Evolutionary conservation across 2,888 invertebrate species (phyloP).

Genomic region (Linnaemya vulpina): DNA sequence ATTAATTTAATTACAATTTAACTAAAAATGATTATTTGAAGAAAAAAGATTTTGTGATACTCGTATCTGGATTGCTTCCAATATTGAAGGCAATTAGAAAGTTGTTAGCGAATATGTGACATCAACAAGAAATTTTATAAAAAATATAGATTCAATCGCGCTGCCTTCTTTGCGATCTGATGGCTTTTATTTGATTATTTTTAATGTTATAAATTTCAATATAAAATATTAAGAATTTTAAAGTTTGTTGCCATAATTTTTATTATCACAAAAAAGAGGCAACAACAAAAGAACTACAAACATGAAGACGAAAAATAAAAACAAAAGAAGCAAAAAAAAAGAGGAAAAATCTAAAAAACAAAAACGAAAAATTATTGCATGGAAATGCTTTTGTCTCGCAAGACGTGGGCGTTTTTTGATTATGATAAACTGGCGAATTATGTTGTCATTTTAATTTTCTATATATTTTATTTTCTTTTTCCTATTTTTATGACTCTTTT

Average conservation of each 20-base stretch:
- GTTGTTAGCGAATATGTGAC: conserved; percentile 1
- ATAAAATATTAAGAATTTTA: conserved; percentile 60
- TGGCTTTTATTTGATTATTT: conserved; percentile 34
- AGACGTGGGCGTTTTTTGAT: conserved; percentile 74
- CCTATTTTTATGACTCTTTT: conserved; percentile 1
- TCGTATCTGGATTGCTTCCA: too few species aligned
- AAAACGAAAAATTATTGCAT: conserved; percentile 46
- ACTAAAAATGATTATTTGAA: too few species aligned
- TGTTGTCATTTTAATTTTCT: conserved; percentile 76
- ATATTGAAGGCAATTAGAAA: too few species aligned
- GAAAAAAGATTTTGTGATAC: too few species aligned
- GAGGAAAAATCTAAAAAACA: conserved; percentile 25
- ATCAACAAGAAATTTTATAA: background rate
- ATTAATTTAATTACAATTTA: too few species aligned
- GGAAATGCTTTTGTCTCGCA: conserved; percentile 68
- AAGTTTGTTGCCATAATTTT: conserved; percentile 62
- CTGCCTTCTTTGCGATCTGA: conserved; percentile 31
- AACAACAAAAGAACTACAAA: background rate
- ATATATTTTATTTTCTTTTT: conserved; percentile 41
- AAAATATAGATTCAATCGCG: conserved; percentile 15
- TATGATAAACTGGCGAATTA: conserved; percentile 79
- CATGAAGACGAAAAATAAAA: conserved; percentile 10
- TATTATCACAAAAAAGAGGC: conserved; percentile 38
- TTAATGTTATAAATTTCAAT: conserved; percentile 46
- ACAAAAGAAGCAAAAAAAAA: too few species aligned